phyloP scores from a whole-genome alignment of 1,140 invertebrate genomes.

The Philaenus spumarius region DNA sequence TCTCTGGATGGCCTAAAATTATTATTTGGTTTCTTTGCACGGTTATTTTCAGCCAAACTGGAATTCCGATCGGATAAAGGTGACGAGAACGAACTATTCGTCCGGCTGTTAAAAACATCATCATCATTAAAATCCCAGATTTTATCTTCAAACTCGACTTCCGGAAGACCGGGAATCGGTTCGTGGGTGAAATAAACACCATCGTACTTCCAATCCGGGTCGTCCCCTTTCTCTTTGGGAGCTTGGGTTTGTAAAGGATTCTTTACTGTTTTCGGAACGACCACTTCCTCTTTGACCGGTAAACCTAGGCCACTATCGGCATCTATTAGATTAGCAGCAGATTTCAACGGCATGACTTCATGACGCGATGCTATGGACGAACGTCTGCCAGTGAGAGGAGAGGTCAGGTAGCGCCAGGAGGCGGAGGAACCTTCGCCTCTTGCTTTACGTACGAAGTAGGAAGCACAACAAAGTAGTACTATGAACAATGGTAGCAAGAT shows the following conservation, averaged over 20 bases:
- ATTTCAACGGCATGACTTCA: background rate
- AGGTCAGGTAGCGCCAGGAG: slow-evolving; percentile 12
- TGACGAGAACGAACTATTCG: slow-evolving; percentile 12
- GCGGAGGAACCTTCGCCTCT: background rate
- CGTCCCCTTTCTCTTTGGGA: slow-evolving; percentile 3
- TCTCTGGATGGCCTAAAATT: background rate
- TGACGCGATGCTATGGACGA: slow-evolving; percentile 2
- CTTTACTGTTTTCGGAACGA: too few relatives aligned
- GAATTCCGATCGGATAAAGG: background rate
- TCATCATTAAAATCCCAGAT: slow-evolving; percentile 66
- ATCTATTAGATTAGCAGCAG: background rate
- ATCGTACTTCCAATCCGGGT: slow-evolving; percentile 49
- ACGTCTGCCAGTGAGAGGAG: background rate
- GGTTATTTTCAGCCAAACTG: background rate
- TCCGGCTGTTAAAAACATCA: slow-evolving; percentile 37
- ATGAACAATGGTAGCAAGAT: slow-evolving; percentile 47
- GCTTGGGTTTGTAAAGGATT: too few relatives aligned
- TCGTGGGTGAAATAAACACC: slow-evolving; percentile 74
- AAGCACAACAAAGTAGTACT: slow-evolving; percentile 52
- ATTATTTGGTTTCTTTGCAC: background rate
- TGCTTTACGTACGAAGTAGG: slow-evolving; percentile 23
- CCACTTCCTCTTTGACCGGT: background rate
- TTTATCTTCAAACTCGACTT: slow-evolving; percentile 61
- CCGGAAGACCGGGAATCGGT: slow-evolving; percentile 64
- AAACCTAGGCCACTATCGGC: background rate